phyloP scores from a whole-genome alignment of 92 coral and sea anemone species.

The Hydrozoanthus gracilis region DNA sequence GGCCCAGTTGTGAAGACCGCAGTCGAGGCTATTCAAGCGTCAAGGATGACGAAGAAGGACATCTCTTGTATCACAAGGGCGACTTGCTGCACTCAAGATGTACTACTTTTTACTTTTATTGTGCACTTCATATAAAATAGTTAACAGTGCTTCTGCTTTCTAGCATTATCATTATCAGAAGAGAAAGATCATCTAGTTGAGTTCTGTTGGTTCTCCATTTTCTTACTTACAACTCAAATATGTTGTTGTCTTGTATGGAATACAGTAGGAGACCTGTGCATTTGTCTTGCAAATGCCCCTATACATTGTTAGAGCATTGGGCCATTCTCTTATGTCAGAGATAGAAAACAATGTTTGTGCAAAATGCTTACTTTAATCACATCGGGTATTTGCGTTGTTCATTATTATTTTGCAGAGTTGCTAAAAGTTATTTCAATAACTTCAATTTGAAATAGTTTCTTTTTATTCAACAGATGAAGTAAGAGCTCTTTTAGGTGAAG shows the following conservation, averaged over 20 bases:
- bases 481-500: slow-evolving; percentile 88
- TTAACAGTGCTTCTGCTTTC: slow-evolving; percentile 31
- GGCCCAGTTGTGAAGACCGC: slow-evolving; percentile 73
- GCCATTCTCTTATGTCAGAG: not conserved
- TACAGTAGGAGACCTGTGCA: not conserved
- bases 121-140: slow-evolving; percentile 62
- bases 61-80: slow-evolving; percentile 93
- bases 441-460: slow-evolving; percentile 24
- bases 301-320: not conserved
- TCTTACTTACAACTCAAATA: not conserved
- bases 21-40: slow-evolving; percentile 82
- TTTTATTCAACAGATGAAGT: slow-evolving; percentile 81
- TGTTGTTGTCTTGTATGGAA: not conserved
- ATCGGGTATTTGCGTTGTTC: not conserved
- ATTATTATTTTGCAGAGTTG: not conserved
- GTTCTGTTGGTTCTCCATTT: not conserved
- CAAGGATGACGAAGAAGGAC: slow-evolving; percentile 98
- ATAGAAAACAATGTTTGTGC: slow-evolving; percentile 12
- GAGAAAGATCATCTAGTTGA: slow-evolving; percentile 1
- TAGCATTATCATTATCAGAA: not conserved
- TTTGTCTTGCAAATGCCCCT: not conserved
- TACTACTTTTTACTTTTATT: slow-evolving; percentile 80
- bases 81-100: slow-evolving; percentile 99
- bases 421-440: not conserved
- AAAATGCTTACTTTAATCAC: too few relatives aligned